These are phyloP conservation scores for Anolis sagrei DNA, from an alignment of 2,113 vertebrate species.

Conservation along the genomic window DNA sequence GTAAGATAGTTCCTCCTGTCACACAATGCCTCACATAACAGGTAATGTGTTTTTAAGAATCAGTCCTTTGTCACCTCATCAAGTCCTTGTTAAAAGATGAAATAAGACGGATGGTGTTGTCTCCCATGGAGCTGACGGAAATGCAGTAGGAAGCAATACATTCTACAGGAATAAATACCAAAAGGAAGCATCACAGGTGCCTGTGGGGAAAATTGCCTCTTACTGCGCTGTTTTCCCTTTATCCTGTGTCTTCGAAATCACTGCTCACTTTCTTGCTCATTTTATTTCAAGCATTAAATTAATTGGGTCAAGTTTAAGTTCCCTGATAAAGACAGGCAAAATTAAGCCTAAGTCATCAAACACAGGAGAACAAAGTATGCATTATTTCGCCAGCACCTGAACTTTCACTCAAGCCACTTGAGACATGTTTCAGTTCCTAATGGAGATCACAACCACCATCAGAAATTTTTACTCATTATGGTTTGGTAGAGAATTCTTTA, in stretches of 20 bases:
- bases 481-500: conserved; percentile 53
- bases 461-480: conserved; percentile 55
- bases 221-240: conserved; percentile 11
- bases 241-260: conserved; percentile 29
- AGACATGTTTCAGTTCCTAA: conserved; percentile 35
- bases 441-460: conserved; percentile 51
- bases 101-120: conserved; percentile 83
- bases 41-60: conserved; percentile 88
- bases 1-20: conserved; percentile 82
- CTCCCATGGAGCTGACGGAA: conserved; percentile 73
- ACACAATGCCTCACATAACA: conserved; percentile 84
- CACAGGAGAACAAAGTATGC: conserved; percentile 38
- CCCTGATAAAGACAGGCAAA: conserved; percentile 44
- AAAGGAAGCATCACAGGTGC: conserved; percentile 32
- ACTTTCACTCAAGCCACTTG: conserved; percentile 25
- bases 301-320: conserved; percentile 59
- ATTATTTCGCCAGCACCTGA: conserved; percentile 35
- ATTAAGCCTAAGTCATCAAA: conserved; percentile 52
- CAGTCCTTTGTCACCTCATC: conserved; percentile 85
- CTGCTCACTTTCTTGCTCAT: conserved; percentile 48
- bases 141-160: conserved; percentile 69
- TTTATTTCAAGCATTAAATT: conserved; percentile 56
- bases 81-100: conserved; percentile 85
- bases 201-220: conserved; percentile 30
- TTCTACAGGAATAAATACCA: conserved; percentile 44